Evolutionary conservation across 30 jellyfish, hydroid and myxozoan species (phyloP), one percentile per base, ranked within the genome.

Genomic region (Aurelia sp.): DNA sequence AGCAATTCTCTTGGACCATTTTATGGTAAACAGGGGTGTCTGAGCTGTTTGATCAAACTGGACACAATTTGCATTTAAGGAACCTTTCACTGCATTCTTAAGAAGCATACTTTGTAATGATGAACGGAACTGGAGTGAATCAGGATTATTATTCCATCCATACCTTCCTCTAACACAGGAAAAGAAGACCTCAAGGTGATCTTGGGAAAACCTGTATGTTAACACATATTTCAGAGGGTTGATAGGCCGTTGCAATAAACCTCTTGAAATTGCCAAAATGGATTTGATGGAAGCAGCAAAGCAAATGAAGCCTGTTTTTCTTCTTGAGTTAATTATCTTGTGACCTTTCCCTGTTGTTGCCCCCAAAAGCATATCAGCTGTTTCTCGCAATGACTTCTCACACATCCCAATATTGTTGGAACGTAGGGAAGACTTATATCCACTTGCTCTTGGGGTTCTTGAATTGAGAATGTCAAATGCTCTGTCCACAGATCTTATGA

Each of bases 151-250:
- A 35, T 71, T 84, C 82, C 81, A 71, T 8, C 86, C 89, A 31
- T 50, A 9, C 31, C 63, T 50, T 60, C 66, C 84, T 64, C 88
- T 53, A 18, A 73, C 52, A 19, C 81, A 62, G 12, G 85, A 21
- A 66, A 66, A 86, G 33, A 66, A 53, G 6, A 82, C 37, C 51
- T 86, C 95, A 21, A 73, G 9, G 27, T 74, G 95, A 40, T 86
- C 95, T 67, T 86, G 95, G 18, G 85, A 64, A 40, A 86, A 86
- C 40, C 72, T 74, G 73, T 69, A 86, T 59, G 95, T 86, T 47
- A 86, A 62, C 68, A 86, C 27, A 66, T 86, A 86, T 16, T 65
- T 62, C 61, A 74, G 81, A 18, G 95, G 95, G 17, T 50, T 47
- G 19, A 31, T 51, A 19, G 76, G 55, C 48, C 71, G 13, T 18